phyloP scores from a whole-genome alignment of 2,797 vertebrate genomes.

The Neosilurus hyrtlii region DNA sequence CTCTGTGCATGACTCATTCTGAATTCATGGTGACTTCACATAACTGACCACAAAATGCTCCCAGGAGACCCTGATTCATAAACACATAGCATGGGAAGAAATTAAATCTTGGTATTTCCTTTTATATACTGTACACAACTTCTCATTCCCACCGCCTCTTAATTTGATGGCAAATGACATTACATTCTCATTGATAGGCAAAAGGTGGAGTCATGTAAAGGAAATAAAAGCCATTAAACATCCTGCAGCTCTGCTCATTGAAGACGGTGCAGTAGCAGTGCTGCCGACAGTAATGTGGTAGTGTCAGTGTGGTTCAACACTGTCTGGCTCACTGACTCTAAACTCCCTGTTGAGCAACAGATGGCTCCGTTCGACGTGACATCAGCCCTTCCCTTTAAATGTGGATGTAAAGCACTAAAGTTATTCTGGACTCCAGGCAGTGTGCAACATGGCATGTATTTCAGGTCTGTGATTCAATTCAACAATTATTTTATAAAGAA shows the following conservation, averaged over 20 bases:
- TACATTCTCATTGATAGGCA: not conserved
- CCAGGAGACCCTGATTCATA: constrained; percentile 12
- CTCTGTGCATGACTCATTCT: not conserved
- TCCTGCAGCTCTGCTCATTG: not conserved
- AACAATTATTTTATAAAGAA: not conserved
- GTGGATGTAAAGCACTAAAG: not conserved
- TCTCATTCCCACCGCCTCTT: too few species aligned
- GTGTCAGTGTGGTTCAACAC: constrained; percentile 51
- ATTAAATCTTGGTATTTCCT: not conserved
- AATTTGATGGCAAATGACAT: not conserved
- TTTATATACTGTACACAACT: not conserved
- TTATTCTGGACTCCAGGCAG: not conserved
- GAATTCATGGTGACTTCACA: constrained; percentile 1
- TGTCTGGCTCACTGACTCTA: constrained; percentile 61
- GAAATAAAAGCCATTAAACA: not conserved
- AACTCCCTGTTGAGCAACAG: constrained; percentile 68
- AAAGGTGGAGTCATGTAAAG: not conserved
- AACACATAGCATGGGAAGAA: constrained; percentile 13
- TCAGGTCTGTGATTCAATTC: not conserved
- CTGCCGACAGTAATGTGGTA: constrained; percentile 14
- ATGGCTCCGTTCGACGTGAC: constrained; percentile 62
- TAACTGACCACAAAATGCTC: not conserved
- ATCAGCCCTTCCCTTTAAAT: constrained; percentile 16
- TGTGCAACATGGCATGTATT: not conserved
- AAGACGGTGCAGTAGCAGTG: not conserved